phyloP scores from a whole-genome alignment of 2,797 vertebrate species.

The Coluber constrictor region DNA sequence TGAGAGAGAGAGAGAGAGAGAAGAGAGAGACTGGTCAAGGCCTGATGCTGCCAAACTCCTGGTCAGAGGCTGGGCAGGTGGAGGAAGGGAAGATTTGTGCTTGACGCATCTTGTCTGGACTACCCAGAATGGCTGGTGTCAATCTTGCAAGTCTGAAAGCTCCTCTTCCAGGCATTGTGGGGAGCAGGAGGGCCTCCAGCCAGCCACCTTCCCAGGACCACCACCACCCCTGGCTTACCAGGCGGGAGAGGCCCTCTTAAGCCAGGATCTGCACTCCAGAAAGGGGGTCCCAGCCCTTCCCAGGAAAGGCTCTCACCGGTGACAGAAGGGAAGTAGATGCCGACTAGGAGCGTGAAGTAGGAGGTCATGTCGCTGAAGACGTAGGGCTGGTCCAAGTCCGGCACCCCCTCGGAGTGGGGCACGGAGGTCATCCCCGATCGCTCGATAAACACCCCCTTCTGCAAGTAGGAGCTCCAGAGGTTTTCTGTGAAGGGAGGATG shows the following conservation, averaged over 20 bases:
- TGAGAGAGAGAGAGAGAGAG: too few species aligned
- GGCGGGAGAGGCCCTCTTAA: background rate
- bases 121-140: background rate
- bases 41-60: background rate
- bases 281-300: background rate
- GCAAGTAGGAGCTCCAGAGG: conserved; percentile 86
- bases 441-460: conserved; percentile 85
- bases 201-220: background rate
- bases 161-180: background rate
- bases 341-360: conserved; percentile 93
- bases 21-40: background rate
- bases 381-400: conserved; percentile 85
- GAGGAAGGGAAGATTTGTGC: background rate
- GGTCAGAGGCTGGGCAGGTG: rapidly evolving
- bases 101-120: background rate
- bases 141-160: background rate
- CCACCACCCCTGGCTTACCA: background rate
- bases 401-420: conserved; percentile 62
- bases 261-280: rapidly evolving
- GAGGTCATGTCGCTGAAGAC: conserved; percentile 93
- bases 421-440: conserved; percentile 66
- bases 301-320: conserved; percentile 77
- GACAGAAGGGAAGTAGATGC: conserved; percentile 97
- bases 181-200: background rate
- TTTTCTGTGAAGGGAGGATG: conserved; percentile 77